Percentiles rank a stretch among this genome's conserved stretches.
phyloP scores from a whole-genome alignment of 1,140 invertebrate genomes.

The Lasioglossum baleicum region DNA sequence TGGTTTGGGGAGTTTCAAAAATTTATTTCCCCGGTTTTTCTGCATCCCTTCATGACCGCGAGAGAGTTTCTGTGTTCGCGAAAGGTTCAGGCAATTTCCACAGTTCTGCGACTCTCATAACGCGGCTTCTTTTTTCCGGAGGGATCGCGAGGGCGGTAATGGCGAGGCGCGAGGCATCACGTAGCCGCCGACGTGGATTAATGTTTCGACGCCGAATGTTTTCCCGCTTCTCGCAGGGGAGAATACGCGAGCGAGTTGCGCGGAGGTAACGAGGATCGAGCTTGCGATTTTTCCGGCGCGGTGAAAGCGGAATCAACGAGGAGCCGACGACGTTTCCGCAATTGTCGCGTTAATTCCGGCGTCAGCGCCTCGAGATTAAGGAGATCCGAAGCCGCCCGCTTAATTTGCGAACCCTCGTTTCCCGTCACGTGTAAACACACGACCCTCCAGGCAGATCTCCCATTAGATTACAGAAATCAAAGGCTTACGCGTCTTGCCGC shows the following conservation, averaged over 20 bases:
- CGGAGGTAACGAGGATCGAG: slow-evolving; percentile 5
- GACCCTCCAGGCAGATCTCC: slow-evolving; percentile 36
- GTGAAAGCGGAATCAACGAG: neutral
- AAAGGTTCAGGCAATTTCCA: neutral
- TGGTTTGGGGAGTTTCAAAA: too few species aligned
- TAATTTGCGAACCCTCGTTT: slow-evolving; percentile 47
- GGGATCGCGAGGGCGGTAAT: neutral
- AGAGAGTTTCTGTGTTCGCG: too few species aligned
- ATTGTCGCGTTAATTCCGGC: slow-evolving; percentile 30
- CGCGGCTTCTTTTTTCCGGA: too few species aligned
- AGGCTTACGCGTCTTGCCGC: slow-evolving; percentile 29
- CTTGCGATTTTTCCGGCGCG: slow-evolving; percentile 10
- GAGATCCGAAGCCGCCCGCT: slow-evolving; percentile 42
- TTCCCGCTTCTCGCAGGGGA: slow-evolving; percentile 1
- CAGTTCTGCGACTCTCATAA: neutral
- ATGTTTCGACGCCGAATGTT: slow-evolving; percentile 41
- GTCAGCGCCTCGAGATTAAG: slow-evolving; percentile 50
- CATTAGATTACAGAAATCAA: slow-evolving; percentile 52
- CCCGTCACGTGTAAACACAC: slow-evolving; percentile 27
- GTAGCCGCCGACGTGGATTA: slow-evolving; percentile 39
- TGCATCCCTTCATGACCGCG: too few species aligned
- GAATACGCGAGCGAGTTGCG: too few species aligned
- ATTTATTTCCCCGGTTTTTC: too few species aligned
- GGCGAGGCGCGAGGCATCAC: neutral
- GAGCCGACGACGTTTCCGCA: neutral